phyloP scores from a whole-genome alignment of 2,888 invertebrate species.

The Drosophila aldrichi region DNA sequence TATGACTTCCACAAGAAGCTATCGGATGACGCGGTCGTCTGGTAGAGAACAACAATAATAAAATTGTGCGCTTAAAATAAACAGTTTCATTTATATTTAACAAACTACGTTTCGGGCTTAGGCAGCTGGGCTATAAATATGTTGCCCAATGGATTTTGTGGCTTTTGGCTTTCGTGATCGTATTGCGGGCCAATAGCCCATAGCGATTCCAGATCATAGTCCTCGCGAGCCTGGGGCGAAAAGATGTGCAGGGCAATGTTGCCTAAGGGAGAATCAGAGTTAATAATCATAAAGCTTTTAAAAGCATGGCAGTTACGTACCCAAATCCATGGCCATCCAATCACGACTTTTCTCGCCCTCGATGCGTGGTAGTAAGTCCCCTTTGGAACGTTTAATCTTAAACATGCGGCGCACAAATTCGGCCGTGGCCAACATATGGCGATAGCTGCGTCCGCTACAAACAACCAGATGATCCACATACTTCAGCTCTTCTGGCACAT shows the following conservation, averaged over 20 bases:
- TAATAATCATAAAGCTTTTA: background rate
- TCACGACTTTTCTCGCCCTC: slow-evolving; percentile 91
- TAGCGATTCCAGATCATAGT: slow-evolving; percentile 95
- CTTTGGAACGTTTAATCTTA: slow-evolving; percentile 89
- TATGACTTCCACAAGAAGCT: slow-evolving; percentile 86
- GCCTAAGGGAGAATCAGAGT: slow-evolving; percentile 86
- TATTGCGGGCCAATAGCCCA: slow-evolving; percentile 95
- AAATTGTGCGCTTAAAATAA: slow-evolving; percentile 11
- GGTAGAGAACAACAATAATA: slow-evolving; percentile 68
- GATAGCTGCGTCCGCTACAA: slow-evolving; percentile 90
- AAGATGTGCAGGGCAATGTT: slow-evolving; percentile 97
- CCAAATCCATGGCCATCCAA: slow-evolving; percentile 96
- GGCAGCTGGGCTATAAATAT: slow-evolving; percentile 85
- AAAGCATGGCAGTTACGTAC: slow-evolving; percentile 85
- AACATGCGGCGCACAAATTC: slow-evolving; percentile 91
- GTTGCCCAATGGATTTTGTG: slow-evolving; percentile 87
- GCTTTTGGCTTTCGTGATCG: slow-evolving; percentile 89
- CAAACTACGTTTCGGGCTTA: slow-evolving; percentile 27
- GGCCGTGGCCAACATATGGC: slow-evolving; percentile 91
- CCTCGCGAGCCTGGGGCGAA: slow-evolving; percentile 88
- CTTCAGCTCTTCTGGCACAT: slow-evolving; percentile 90
- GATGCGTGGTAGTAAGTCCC: slow-evolving; percentile 90
- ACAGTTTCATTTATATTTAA: slow-evolving; percentile 1
- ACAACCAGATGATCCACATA: slow-evolving; percentile 95
- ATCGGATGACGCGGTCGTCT: slow-evolving; percentile 78